Evolutionary conservation across 2,888 invertebrate genomes (phyloP), one percentile per base, ranked within the genome.

Genomic region (Chrysomela aeneicollis): DNA sequence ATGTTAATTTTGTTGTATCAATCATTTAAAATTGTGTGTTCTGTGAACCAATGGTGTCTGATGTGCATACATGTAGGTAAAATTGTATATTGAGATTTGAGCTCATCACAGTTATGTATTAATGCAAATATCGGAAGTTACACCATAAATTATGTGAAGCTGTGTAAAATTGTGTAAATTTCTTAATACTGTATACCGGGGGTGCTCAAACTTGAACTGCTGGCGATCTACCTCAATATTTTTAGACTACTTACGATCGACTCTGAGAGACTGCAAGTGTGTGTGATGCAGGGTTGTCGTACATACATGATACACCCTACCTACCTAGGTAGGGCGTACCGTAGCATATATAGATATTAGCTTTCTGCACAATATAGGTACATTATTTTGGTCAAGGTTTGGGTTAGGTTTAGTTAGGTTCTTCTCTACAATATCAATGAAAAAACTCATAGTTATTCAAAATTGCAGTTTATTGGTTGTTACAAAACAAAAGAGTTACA

Each of bases 381-480:
- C 26, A 26, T 26, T 26, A 26, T 59, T 59, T 59, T 59, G 32
- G 59, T 59, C 59, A 59, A 59, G 51, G 59, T 26, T 26, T 26
- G 26, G 26, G 26, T 26, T 59, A 32, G n/a, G 49, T 21, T 46
- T 49, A 26, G 17, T 26, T 26, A 26, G 26, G 26, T 26, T 58
- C 58, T 58, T n/a, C 49, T 58, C 47, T 49, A 58, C 15, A 50
- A 50, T 59, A 21, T 59, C 50, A 51, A 59, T 59, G 59, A 51
- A 59, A 59, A 59, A 59, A 59, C 35, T 49, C 49, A 59, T 59
- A 59, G 18, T 59, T 59, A 49, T 59, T 59, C 47, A 59, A 50
- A 59, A 59, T 59, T 59, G 59, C 59, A 59, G 37, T 59, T 59
- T 58, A 58, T 49, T 58, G 49, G 26, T 59, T 59, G 17, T 47